Conservation (phyloP, 2,888 invertebrate genomes). For the Maniola hyperantus region DNA sequence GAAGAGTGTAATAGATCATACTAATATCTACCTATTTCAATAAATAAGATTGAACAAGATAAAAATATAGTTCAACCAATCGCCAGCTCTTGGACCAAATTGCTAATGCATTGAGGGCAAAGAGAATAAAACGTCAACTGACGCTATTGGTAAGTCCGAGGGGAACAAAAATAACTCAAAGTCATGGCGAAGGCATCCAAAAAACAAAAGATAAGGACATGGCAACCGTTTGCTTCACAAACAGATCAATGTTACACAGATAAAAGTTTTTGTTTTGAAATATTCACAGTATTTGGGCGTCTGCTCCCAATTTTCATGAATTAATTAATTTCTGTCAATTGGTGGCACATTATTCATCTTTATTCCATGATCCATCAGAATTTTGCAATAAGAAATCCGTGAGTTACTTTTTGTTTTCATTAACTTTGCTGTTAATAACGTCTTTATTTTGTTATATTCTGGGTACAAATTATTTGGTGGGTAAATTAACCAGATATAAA, state of each 20-base stretch:
- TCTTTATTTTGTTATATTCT: too few relatives aligned
- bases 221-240: conserved; percentile 22
- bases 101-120: conserved; percentile 32
- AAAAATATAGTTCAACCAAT: not conserved
- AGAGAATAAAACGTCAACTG: conserved; percentile 29
- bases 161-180: conserved; percentile 34
- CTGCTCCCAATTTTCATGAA: not conserved
- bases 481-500: too few relatives aligned
- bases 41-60: not conserved
- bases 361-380: too few relatives aligned
- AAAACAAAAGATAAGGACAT: conserved; percentile 32
- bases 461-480: too few relatives aligned
- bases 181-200: conserved; percentile 32
- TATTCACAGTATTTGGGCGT: not conserved
- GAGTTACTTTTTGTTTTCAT: too few relatives aligned
- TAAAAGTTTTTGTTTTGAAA: conserved; percentile 5
- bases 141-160: conserved; percentile 33
- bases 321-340: not conserved
- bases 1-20: too few relatives aligned
- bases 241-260: conserved; percentile 22
- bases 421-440: too few relatives aligned
- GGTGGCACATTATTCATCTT: too few relatives aligned
- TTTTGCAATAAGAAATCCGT: too few relatives aligned
- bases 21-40: too few relatives aligned
- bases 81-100: not conserved